Evolutionary conservation across 1,140 invertebrate species (phyloP).

Genomic region (Drosophila mayri): DNA sequence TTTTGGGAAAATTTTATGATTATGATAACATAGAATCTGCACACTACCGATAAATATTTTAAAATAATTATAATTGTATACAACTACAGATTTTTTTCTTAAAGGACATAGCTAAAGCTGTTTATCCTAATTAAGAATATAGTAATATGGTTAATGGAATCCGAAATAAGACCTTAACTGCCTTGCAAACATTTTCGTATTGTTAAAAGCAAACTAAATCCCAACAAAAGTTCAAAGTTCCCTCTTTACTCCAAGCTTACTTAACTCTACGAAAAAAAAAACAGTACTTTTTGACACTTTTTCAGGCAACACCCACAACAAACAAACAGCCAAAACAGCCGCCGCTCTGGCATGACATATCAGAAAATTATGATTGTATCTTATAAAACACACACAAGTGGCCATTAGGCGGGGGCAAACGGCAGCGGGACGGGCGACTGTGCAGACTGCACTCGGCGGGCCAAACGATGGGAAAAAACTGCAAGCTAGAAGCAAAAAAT

Average conservation of each 20-base stretch:
- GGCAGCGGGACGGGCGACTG: constrained; percentile 2
- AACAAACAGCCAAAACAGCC: constrained; percentile 25
- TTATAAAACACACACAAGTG: constrained; percentile 74
- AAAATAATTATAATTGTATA: no score
- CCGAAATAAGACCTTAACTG: no score
- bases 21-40: no score
- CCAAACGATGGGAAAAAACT: constrained; percentile 63
- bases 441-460: constrained; percentile 16
- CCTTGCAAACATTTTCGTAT: background rate
- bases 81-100: no score
- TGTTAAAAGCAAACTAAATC: background rate
- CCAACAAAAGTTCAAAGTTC: background rate
- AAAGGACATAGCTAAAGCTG: no score
- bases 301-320: constrained; percentile 64
- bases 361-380: constrained; percentile 79
- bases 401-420: constrained; percentile 45
- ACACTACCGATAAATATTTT: no score
- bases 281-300: constrained; percentile 53
- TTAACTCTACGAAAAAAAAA: constrained; percentile 15
- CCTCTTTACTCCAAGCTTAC: constrained; percentile 15
- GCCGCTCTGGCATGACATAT: constrained; percentile 69
- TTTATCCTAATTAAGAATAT: no score
- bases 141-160: no score
- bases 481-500: constrained; percentile 8
- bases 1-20: no score